Conservation (phyloP, 2,797 vertebrate species). For the Hippoglossus hippoglossus region DNA sequence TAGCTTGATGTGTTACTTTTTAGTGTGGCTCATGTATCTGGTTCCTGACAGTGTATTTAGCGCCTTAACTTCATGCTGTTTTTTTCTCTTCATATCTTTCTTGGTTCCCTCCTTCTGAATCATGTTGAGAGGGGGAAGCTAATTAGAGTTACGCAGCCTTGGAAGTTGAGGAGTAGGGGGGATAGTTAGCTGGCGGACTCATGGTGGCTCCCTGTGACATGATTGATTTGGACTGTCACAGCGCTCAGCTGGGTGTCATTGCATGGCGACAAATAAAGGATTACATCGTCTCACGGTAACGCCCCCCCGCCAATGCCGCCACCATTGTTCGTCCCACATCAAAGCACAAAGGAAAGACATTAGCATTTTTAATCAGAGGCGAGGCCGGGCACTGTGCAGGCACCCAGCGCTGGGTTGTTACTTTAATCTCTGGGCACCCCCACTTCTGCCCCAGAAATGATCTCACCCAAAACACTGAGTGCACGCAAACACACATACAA, state of each 20-base stretch:
- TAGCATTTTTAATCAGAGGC: constrained; percentile 95
- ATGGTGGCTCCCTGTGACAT: constrained; percentile 83
- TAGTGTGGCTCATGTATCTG: constrained; percentile 31
- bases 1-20: constrained; percentile 27
- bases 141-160: constrained; percentile 90
- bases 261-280: constrained; percentile 92
- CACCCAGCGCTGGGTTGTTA: constrained; percentile 58
- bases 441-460: background rate
- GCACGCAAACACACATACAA: constrained; percentile 32
- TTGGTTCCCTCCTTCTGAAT: constrained; percentile 73
- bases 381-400: constrained; percentile 72
- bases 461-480: constrained; percentile 31
- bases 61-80: constrained; percentile 48
- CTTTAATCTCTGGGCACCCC: constrained; percentile 77
- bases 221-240: constrained; percentile 95
- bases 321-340: constrained; percentile 91
- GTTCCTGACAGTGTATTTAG: constrained; percentile 26
- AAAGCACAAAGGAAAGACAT: constrained; percentile 89
- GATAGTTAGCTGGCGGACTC: constrained; percentile 81
- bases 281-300: constrained; percentile 89
- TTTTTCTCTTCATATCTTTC: constrained; percentile 57
- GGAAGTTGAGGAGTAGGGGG: constrained; percentile 75
- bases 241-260: constrained; percentile 91
- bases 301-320: constrained; percentile 75
- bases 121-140: constrained; percentile 82